Evolutionary conservation across 2,888 invertebrate species (phyloP), one percentile per base, ranked within the genome.

Genomic region (Drosophila pseudotalamancana): DNA sequence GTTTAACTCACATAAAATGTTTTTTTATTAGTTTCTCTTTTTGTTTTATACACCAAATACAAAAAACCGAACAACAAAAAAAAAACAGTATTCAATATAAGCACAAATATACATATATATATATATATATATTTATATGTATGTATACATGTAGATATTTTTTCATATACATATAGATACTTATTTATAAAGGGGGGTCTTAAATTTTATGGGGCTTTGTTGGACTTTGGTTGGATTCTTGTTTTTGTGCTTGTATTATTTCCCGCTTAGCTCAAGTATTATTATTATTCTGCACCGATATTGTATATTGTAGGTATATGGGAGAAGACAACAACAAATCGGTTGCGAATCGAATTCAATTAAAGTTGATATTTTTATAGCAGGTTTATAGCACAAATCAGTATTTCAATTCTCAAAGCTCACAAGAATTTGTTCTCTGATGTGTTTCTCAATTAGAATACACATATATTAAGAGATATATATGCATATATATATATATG

Each of bases 1-100:
- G 71, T 69, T 87, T 57, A 87, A 84, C 81, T 80, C 81, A 84
- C 81, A 81, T 75, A 72, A 63, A 77, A 74, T 70, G n/a, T 72
- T 69, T 75, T 66, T 81, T 81, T 84, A 87, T 82, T 84, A 84
- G 81, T 84, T 82, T 87, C 57, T 65, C 57, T 54, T 34, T 64
- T 77, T 69, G 56, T 61, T 73, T 70, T 32, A 43, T 68, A 73
- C 77, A 80, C 32, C 70, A 59, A 63, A 72, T 48, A 64, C 53
- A 59, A 61, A 45, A 72, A 61, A 57, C 49, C 27, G 14, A 43
- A 59, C 34, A 56, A 42, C 40, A 57, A 62, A 29, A 43, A 29
- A 42, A 6, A 42, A 43, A 55, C 49, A 67, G 67, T 86, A 79
- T 75, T 59, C 54, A 65, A 82, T 75, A 77, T 55, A 55, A 53